Evolutionary conservation across 2,888 invertebrate species (phyloP).

Genomic region (Microctonus aethiopoides): DNA sequence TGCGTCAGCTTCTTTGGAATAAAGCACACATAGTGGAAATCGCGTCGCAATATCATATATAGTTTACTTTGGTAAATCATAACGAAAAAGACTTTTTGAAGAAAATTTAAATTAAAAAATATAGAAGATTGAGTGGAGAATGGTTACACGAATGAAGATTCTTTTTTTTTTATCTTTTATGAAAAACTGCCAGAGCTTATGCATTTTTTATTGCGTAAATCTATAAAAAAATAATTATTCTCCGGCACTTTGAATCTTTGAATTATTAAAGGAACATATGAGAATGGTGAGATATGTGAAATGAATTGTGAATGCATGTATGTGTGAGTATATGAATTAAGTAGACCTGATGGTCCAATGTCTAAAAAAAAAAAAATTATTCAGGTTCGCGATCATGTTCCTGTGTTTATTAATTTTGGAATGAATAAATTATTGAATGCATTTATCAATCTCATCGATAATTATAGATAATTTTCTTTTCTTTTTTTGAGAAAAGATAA

Average conservation of each 20-base stretch:
- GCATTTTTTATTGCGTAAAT: neutral
- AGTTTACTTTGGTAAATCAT: neutral
- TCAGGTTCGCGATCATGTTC: neutral
- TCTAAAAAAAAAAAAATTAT: neutral
- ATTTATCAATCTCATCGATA: slow-evolving; percentile 20
- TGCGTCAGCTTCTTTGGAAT: neutral
- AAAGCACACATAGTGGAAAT: neutral
- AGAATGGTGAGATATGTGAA: neutral
- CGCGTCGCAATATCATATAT: neutral
- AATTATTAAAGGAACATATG: neutral
- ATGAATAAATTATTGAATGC: neutral
- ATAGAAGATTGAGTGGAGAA: slow-evolving; percentile 34
- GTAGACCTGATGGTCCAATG: neutral
- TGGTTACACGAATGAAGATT: slow-evolving; percentile 38
- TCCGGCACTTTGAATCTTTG: neutral
- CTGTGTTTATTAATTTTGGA: too few relatives aligned
- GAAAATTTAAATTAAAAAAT: slow-evolving; percentile 45
- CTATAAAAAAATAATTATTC: neutral
- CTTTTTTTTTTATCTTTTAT: slow-evolving; percentile 24
- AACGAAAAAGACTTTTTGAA: slow-evolving; percentile 49
- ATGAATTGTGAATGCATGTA: neutral
- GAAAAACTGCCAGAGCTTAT: neutral
- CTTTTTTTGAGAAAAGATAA: too few relatives aligned
- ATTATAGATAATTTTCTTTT: slow-evolving; percentile 6
- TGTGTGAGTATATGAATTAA: neutral